Evolutionary conservation across 92 coral and sea anemone species (phyloP), one percentile per base, ranked within the genome.

Genomic region (Isaurus tuberculatus): DNA sequence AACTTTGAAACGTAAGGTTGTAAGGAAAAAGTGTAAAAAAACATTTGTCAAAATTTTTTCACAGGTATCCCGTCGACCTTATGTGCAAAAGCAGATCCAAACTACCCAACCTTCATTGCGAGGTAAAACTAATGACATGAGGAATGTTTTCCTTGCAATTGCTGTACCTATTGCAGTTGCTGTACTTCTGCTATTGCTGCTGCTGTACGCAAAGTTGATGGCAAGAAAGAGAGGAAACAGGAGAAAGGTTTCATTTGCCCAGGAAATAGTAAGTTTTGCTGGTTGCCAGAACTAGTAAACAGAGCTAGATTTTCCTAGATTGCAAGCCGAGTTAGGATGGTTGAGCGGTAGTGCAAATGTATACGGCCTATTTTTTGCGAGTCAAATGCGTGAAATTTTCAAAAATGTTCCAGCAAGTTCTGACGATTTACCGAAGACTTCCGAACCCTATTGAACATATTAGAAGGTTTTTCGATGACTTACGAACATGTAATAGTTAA

Each of bases 1-100:
- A n/a, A n/a, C n/a, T n/a, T n/a, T n/a, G n/a, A n/a, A n/a, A n/a
- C n/a, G n/a, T n/a, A n/a, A n/a, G n/a, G n/a, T n/a, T n/a, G n/a
- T n/a, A n/a, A n/a, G n/a, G n/a, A n/a, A 72, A 19, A 8, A 31
- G 31, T 20, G 33, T 14, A 9, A 1, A 28, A 16, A 0, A 17
- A 61, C 23, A 20, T 53, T 8, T n/a, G 0, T 9, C 22, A 3
- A 7, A 32, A 5, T 55, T 2, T 58, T 3, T 26, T 58, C 14
- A 5, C 3, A 77, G 82, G 70, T 77, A 57, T 58, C 82, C 23
- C 82, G 82, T 34, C 68, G 82, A 13, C 70, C 82, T n/a, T 77
- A 36, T 44, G 82, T 77, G 1, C 70, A 77, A 43, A 77, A 57
- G 33, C 70, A 77, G 29, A 27, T 77, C 31, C 69, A 31, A 27